Evolutionary conservation across 2,113 vertebrate species (phyloP).

Genomic region (Irena cyanogastra): DNA sequence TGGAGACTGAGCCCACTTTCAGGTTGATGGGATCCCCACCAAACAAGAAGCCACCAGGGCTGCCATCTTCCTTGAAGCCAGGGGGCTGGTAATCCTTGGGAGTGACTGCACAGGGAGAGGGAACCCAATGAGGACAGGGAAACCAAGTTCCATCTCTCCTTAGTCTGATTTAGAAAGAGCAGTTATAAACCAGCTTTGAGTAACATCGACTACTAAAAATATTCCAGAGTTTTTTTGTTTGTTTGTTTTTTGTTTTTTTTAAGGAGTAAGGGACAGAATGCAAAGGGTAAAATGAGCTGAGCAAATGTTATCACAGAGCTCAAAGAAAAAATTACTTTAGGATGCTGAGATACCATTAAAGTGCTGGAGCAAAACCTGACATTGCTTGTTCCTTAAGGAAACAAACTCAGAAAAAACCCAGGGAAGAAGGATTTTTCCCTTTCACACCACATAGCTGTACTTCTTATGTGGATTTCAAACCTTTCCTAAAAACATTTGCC

Average conservation of each 20-base stretch:
- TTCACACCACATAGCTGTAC: background rate
- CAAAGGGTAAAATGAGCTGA: background rate
- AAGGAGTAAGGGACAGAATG: background rate
- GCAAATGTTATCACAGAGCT: background rate
- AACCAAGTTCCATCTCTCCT: background rate
- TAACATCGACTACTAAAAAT: background rate
- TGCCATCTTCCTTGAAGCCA: slow-evolving; percentile 70
- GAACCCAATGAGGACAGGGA: background rate
- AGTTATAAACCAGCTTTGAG: background rate
- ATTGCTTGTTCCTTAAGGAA: background rate
- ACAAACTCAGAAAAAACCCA: background rate
- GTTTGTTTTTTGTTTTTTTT: background rate
- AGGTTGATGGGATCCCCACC: slow-evolving; percentile 66
- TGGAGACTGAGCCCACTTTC: slow-evolving; percentile 68
- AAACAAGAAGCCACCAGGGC: slow-evolving; percentile 55
- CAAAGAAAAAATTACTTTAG: background rate
- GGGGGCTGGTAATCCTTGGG: slow-evolving; percentile 76
- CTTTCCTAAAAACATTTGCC: background rate
- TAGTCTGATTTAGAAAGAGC: background rate
- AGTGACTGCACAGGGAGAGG: slow-evolving; percentile 65
- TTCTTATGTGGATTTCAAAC: background rate
- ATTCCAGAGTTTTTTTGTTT: background rate
- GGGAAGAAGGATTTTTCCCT: background rate
- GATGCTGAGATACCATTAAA: background rate
- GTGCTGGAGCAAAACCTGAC: background rate